Percentiles rank a stretch among this genome's conserved stretches.
Conservation (phyloP, 2,888 invertebrate genomes). For the Brachypalpus laphriformis region DNA sequence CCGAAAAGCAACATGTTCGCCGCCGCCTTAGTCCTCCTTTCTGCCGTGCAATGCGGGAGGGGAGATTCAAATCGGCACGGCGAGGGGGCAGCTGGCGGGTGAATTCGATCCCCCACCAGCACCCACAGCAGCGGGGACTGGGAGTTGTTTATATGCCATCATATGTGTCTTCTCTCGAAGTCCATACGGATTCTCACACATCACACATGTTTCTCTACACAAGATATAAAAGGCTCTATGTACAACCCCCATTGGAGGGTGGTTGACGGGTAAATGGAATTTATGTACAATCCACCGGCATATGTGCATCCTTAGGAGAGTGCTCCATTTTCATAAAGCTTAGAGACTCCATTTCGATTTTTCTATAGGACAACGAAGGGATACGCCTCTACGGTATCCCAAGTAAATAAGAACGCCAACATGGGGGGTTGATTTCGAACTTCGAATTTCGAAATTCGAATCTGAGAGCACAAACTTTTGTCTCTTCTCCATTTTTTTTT, state of each 20-base stretch:
- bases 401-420: constrained; percentile 34
- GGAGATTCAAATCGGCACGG: constrained; percentile 29
- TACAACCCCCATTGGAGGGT: constrained; percentile 73
- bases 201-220: constrained; percentile 82
- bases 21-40: constrained; percentile 69
- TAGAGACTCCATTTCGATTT: constrained; percentile 81
- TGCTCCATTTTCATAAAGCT: constrained; percentile 63
- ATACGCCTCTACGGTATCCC: constrained; percentile 39
- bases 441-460: constrained; percentile 60
- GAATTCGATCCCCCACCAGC: constrained; percentile 3
- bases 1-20: constrained; percentile 73
- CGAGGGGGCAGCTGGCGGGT: background rate
- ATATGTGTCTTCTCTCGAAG: constrained; percentile 80
- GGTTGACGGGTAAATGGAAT: constrained; percentile 66
- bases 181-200: constrained; percentile 83
- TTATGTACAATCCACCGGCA: constrained; percentile 75
- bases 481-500: background rate
- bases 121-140: constrained; percentile 60
- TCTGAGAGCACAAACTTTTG: constrained; percentile 29
- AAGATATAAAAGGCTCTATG: constrained; percentile 70
- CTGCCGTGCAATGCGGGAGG: constrained; percentile 21
- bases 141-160: constrained; percentile 81
- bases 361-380: constrained; percentile 79
- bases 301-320: constrained; percentile 78
- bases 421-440: constrained; percentile 40